These are phyloP conservation scores for Hozukius guyotensis DNA, from an alignment of 2,797 vertebrate species.

Conservation along the genomic window DNA sequence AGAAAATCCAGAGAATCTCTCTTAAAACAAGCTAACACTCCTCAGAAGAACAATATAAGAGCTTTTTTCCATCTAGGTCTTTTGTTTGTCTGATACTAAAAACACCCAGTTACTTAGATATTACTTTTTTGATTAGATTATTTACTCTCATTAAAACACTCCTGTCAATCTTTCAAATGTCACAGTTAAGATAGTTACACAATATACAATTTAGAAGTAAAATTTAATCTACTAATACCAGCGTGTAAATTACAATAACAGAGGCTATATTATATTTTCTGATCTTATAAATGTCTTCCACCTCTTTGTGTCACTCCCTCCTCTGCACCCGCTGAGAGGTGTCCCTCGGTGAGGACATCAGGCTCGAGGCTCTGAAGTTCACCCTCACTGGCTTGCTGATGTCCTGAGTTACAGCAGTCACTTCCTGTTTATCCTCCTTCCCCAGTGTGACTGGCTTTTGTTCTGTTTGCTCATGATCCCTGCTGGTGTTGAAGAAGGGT, in stretches of 20 bases:
- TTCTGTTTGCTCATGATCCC: neutral
- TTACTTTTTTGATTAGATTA: too few species aligned
- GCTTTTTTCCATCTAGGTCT: neutral
- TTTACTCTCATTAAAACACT: neutral
- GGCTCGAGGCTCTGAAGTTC: conserved; percentile 57
- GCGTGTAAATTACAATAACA: neutral
- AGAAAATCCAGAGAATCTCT: neutral
- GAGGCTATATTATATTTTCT: neutral
- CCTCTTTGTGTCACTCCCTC: conserved; percentile 49
- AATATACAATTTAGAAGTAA: neutral
- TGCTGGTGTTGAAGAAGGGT: conserved; percentile 13
- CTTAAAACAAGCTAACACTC: neutral
- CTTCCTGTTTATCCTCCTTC: conserved; percentile 4
- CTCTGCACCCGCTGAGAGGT: conserved; percentile 37
- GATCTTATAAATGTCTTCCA: neutral
- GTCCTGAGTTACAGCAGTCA: neutral
- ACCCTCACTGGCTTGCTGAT: conserved; percentile 42
- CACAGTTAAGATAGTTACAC: neutral
- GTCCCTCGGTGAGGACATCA: conserved; percentile 62
- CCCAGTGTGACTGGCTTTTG: neutral
- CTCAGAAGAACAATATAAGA: neutral
- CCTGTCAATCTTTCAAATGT: neutral
- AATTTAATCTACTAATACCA: neutral
- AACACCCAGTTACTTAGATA: neutral
- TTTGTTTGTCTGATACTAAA: neutral